Evolutionary conservation across 2,797 vertebrate species (phyloP), one percentile per base, ranked within the genome.

Genomic region (Amphiprion clarkii): DNA sequence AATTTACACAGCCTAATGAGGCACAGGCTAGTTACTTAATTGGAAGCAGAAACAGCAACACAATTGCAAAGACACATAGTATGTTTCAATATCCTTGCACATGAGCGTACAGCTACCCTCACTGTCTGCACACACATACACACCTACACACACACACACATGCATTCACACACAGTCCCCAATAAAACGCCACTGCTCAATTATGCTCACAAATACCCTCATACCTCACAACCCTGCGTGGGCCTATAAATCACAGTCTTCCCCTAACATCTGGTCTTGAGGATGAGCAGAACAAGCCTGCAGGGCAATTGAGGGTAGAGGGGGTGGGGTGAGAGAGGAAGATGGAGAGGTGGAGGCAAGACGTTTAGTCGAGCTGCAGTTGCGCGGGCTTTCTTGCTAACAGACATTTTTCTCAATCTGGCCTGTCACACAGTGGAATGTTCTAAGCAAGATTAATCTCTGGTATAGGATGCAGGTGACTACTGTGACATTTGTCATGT

Each of bases 341-440:
- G 82, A 81, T 48, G 64, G 78, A 78, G 71, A 70, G 83, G 55
- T 23, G 74, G 81, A 79, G 81, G 56, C 63, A 67, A 56, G 53
- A 76, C 55, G 13, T 87, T 82, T 44, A 85, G 76, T 73, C 10
- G 11, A 56, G 79, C 67, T 51, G 71, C 42, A 17, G 74, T 54
- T 46, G 42, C 13, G 68, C 52, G 39, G 72, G 81, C 74, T 82
- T 88, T 67, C 74, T 63, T 76, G 76, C 88, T 81, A 90, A 85
- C 85, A 78, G 82, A 88, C 88, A 94, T 95, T 95, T 94, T 94
- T 94, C 92, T 94, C 92, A 92, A 94, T 95, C 92, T 88, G 78
- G 69, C 76, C 90, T 92, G 93, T 94, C 92, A 92, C 66, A 48
- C 29, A 36, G 56, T 67, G 72, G 74, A 85, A 86, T 67, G 81